phyloP scores from a whole-genome alignment of 2,113 vertebrate genomes.

The Eclectus roratus region DNA sequence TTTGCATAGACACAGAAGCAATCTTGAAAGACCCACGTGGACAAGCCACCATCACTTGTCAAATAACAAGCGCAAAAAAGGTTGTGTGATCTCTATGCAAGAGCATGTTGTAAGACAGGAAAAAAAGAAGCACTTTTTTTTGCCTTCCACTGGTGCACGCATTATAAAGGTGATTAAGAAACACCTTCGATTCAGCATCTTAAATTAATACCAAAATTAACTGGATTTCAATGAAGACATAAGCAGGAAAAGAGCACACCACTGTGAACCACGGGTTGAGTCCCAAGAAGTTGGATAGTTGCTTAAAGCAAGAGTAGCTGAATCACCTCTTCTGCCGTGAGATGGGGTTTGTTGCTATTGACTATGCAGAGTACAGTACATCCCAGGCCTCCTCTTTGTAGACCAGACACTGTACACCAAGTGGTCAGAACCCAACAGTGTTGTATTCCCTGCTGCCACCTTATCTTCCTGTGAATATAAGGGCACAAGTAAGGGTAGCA shows the following conservation, averaged over 20 bases:
- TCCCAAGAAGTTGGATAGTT: neutral
- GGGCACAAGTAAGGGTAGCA: constrained; percentile 63
- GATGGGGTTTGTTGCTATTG: neutral
- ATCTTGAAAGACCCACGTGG: neutral
- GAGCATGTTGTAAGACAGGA: accelerated
- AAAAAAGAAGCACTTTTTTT: neutral
- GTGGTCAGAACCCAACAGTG: constrained; percentile 45
- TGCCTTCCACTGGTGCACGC: neutral
- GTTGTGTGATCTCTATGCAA: neutral
- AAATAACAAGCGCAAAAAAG: neutral
- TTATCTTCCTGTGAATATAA: constrained; percentile 68
- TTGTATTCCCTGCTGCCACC: constrained; percentile 57
- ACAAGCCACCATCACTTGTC: neutral
- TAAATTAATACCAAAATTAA: neutral
- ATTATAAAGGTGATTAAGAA: neutral
- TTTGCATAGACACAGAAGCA: neutral
- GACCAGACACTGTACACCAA: constrained; percentile 57
- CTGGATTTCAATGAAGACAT: neutral
- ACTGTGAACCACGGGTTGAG: neutral
- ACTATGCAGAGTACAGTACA: neutral
- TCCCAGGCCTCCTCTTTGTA: neutral
- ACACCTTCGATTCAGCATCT: neutral
- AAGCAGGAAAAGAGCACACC: neutral
- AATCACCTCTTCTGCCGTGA: neutral
- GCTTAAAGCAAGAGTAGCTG: neutral